Evolutionary conservation across 2,888 invertebrate species (phyloP).

Genomic region (Mesoligia furuncula): DNA sequence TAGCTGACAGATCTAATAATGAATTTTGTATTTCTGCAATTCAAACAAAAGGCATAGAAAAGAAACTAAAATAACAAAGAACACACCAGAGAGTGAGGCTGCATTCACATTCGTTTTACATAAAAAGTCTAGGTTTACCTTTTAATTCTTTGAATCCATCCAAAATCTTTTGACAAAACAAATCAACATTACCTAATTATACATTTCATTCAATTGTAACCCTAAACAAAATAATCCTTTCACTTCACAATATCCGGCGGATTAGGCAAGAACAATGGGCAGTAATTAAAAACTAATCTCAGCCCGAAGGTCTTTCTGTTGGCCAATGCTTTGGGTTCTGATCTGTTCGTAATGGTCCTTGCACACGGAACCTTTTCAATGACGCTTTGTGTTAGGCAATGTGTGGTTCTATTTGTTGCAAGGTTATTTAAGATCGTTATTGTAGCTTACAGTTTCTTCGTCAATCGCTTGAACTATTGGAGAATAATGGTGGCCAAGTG

Average conservation of each 20-base stretch:
- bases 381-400: not conserved
- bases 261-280: constrained; percentile 72
- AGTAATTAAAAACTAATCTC: constrained; percentile 73
- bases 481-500: too few relatives aligned
- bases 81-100: not conserved
- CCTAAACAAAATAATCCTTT: constrained; percentile 55
- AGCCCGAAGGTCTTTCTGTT: constrained; percentile 69
- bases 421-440: not conserved
- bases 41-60: not conserved
- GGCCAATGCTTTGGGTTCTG: constrained; percentile 59
- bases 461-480: not conserved
- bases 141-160: not conserved
- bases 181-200: constrained; percentile 31
- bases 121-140: not conserved
- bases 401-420: constrained; percentile 12
- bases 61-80: not conserved
- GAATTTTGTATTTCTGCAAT: not conserved
- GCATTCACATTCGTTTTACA: too few relatives aligned
- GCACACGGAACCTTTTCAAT: constrained; percentile 41
- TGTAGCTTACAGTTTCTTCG: not conserved
- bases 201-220: constrained; percentile 22
- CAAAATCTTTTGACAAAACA: constrained; percentile 10
- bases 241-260: constrained; percentile 70
- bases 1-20: not conserved
- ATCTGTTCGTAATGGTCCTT: constrained; percentile 34